Conservation (phyloP, 1,140 invertebrate species). For the Sesamia nonagrioides region DNA sequence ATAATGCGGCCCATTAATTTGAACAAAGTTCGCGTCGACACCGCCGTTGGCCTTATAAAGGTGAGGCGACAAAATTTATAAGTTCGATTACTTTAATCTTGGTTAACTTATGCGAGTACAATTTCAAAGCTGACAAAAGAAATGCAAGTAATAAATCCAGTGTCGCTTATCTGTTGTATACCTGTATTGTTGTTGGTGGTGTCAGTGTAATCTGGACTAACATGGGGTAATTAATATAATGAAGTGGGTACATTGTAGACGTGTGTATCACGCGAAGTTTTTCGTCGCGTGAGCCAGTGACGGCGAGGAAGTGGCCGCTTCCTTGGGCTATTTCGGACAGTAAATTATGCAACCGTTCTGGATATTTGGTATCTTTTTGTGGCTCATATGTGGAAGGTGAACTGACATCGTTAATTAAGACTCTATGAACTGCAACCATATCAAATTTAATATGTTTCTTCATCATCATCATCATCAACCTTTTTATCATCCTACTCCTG, state of each 20-base stretch:
- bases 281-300: conserved; percentile 66
- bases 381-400: conserved; percentile 17
- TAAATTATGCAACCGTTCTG: conserved; percentile 58
- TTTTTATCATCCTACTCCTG: no score
- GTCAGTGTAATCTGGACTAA: conserved; percentile 80
- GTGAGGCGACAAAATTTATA: conserved; percentile 88
- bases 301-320: conserved; percentile 54
- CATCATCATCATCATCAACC: no score
- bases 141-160: conserved; percentile 86
- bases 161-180: conserved; percentile 82
- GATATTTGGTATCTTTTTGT: conserved; percentile 50
- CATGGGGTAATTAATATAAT: conserved; percentile 86
- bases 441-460: no score
- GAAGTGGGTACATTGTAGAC: conserved; percentile 73
- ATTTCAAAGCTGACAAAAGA: conserved; percentile 88
- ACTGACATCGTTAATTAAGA: conserved; percentile 33
- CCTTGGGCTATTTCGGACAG: conserved; percentile 55
- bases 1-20: conserved; percentile 87
- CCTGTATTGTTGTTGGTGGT: conserved; percentile 83
- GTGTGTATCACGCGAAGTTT: conserved; percentile 72
- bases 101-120: conserved; percentile 87
- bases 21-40: conserved; percentile 86
- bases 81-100: conserved; percentile 88
- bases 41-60: conserved; percentile 83
- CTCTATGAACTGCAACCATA: neutral